Base-by-base conservation (phyloP, 2,797 vertebrate genomes). In the Limnodromus scolopaceus region DNA sequence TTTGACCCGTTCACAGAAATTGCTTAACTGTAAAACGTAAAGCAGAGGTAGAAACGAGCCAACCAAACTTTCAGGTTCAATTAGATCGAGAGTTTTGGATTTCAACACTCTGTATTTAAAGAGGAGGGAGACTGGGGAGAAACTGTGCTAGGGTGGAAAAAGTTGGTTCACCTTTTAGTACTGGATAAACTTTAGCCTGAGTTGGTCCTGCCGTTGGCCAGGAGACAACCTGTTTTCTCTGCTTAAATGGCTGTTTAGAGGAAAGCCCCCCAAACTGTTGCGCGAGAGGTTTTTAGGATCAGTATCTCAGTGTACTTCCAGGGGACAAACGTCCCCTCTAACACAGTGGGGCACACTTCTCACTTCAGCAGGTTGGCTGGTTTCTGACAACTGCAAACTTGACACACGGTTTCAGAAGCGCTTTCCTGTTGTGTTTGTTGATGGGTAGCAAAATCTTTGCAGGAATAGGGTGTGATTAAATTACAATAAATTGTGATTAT, bases 281-380 rank as follows among this genome's bases (percentile, higher is more conserved):
- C 15, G 28, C 16, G 9, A 51, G 27, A 51, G 49, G 49, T 28
- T 51, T 51, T 51, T 36, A 41, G 28, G 45, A 3, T 34, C 45
- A 20, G 32, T 49, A 10, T 45, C 70, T 36, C 51, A 1, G 9
- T 28, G 28, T 19, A 16, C 2, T 66, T 57, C 54, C 78, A 36
- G n/a, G 51, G 41, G 5, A 13, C 10, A 51, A 68, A 34, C 3
- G 4, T 5, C 17, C 30, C 24, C 23, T n/a, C 22, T 22, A 24
- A 10, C 14, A 10, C 28, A 17, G 1, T 2, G 55, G 7, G 5
- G 17, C 22, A n/a, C 8, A 1, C 16, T 19, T n/a, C 23, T 43
- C 32, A 3, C 54, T 43, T 34, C 34, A 28, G 49, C 48, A 38
- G 43, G 27, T 24, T 1, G 5, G 16, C 61, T 36, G 22, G 18